These are phyloP conservation scores for Rhyzopertha dominica DNA, from an alignment of 1,140 invertebrate species.

Conservation along the genomic window DNA sequence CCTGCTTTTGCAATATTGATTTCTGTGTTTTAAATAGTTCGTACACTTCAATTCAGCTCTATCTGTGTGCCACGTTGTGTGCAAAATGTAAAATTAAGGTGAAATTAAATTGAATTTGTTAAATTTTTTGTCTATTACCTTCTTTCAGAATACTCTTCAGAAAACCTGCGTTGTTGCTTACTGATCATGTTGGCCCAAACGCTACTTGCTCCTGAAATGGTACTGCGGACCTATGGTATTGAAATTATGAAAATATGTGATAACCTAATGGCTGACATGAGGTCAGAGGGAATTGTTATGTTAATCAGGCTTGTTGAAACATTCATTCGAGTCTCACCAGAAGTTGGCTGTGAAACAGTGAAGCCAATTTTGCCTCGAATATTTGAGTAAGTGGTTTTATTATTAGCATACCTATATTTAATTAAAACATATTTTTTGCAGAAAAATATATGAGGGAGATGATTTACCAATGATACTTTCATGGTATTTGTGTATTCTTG, in stretches of 20 bases:
- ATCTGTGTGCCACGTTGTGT: too few relatives aligned
- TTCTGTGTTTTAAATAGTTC: too few relatives aligned
- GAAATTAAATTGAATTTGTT: background rate
- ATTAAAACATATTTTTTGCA: slow-evolving; percentile 46
- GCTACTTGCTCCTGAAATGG: slow-evolving; percentile 72
- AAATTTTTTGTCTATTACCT: slow-evolving; percentile 11
- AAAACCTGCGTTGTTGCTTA: slow-evolving; percentile 71
- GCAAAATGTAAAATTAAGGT: too few relatives aligned
- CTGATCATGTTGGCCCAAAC: slow-evolving; percentile 80
- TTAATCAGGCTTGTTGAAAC: slow-evolving; percentile 69
- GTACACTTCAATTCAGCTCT: too few relatives aligned
- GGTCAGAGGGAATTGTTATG: slow-evolving; percentile 69
- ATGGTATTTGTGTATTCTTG: slow-evolving; percentile 70
- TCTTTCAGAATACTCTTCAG: slow-evolving; percentile 67
- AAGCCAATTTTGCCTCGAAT: slow-evolving; percentile 61
- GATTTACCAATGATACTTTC: slow-evolving; percentile 67
- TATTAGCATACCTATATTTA: background rate
- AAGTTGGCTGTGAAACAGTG: slow-evolving; percentile 59
- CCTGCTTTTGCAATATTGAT: too few relatives aligned
- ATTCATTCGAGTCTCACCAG: slow-evolving; percentile 60
- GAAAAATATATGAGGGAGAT: slow-evolving; percentile 59
- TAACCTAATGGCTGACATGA: slow-evolving; percentile 70
- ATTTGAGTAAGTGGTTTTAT: slow-evolving; percentile 55
- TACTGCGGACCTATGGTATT: slow-evolving; percentile 66
- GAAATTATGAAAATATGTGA: slow-evolving; percentile 63